Evolutionary conservation across 2,888 invertebrate genomes (phyloP), one percentile per base, ranked within the genome.

Genomic region (Halictus ligatus): DNA sequence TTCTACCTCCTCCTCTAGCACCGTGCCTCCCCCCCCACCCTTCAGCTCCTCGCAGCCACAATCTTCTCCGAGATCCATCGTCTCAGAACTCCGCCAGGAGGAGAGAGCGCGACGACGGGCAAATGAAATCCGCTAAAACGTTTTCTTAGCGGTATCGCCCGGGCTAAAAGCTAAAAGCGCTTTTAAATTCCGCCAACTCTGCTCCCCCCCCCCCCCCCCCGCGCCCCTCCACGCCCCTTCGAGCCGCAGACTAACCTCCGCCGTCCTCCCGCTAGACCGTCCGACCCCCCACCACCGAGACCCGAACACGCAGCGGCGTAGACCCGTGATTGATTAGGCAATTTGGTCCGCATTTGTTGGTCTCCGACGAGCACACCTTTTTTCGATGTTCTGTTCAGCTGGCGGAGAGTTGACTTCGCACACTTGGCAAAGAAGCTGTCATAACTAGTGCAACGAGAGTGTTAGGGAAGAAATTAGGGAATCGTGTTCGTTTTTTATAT

Each of bases 61-160:
- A 69, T 69, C 69, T 69, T 21, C 69, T 81, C 84, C 82, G 86
- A 88, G 91, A 91, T 89, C 91, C 90, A 90, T 91, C 90, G 88
- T 90, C 89, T 89, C 89, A 54, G 91, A 84, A 85, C 85, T 83
- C 85, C 83, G 29, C 85, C 74, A 83, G 89, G 85, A 78, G 77
- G 87, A 78, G 88, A 79, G 87, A 78, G 88, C 91, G 91, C 91
- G 89, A 87, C 91, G 88, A 78, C 88, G 91, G 88, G 92, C 93
- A 92, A 94, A 94, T 93, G 93, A 94, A 94, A 94, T 94, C 93
- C 92, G 92, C 91, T 93, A 92, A 94, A 94, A 93, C 93, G 93
- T 94, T 94, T 94, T 94, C 94, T 94, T 93, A 92, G 90, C 92
- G 91, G 92, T 92, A 93, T 93, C 93, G 91, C 91, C 86, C 83